A percentile compares a stretch with the other conserved stretches of the same genome.
These are phyloP conservation scores for Neopelma chrysocephalum DNA, from an alignment of 2,797 vertebrate genomes.

Conservation along the genomic window DNA sequence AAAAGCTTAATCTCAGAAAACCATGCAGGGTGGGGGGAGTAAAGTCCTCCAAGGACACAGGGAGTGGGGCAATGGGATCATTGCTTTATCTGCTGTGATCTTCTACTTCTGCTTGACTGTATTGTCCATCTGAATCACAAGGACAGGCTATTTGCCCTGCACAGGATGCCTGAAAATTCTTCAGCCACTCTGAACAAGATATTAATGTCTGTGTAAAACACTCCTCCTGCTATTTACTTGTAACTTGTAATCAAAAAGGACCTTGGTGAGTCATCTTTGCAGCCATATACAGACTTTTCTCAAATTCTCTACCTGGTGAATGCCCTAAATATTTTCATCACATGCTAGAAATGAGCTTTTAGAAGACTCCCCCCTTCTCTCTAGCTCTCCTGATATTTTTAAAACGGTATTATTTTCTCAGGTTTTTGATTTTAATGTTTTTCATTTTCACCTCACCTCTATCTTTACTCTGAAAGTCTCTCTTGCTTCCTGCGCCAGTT, in stretches of 20 bases:
- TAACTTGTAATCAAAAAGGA: neutral
- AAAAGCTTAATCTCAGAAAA: neutral
- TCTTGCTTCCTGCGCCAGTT: constrained; percentile 1
- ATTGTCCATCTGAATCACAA: neutral
- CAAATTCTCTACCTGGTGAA: neutral
- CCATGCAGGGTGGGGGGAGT: neutral
- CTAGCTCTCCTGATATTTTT: neutral
- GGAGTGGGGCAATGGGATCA: neutral
- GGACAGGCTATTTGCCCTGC: neutral
- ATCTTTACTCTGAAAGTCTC: neutral
- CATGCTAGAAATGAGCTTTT: neutral
- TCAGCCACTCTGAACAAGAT: neutral
- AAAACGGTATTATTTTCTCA: neutral
- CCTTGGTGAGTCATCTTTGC: neutral
- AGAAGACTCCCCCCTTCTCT: neutral
- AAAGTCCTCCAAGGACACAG: rapidly evolving
- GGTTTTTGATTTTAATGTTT: neutral
- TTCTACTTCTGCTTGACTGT: neutral
- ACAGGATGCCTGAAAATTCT: neutral
- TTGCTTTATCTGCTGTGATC: neutral
- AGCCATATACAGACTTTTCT: neutral
- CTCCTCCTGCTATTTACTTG: neutral
- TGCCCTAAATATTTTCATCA: neutral
- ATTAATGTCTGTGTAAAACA: neutral
- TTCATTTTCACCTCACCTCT: neutral